Base-by-base conservation (phyloP, 2,888 invertebrate species). In the Drosophila hawaiiensis region DNA sequence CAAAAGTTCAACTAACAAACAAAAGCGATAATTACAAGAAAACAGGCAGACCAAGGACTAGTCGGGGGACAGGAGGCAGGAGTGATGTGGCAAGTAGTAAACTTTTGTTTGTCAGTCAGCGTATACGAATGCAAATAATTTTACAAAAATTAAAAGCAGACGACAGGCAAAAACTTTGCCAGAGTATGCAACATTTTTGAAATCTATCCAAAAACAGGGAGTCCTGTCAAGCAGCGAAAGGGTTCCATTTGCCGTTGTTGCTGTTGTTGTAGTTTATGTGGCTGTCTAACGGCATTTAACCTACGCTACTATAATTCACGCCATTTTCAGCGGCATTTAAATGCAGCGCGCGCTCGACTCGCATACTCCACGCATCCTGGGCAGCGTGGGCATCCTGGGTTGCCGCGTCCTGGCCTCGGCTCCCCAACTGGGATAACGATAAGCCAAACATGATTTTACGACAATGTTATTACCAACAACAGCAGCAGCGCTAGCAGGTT, bases 271-370 rank as follows among this genome's bases (percentile, higher is more conserved):
- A 84, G 85, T 91, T 92, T 92, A 92, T 92, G 89, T 78, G 80
- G 78, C 81, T 81, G 90, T 88, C 89, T 90, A 82, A 86, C 74
- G 91, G 85, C 92, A 90, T 92, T 92, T 92, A 92, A 92, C 92
- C 92, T 92, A 87, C 84, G 92, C 85, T 84, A 83, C 91, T 92
- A 92, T 92, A 92, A 92, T 92, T 92, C 91, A 88, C 91, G 87
- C 90, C 86, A 68, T 81, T 86, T 81, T 77, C 87, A 83, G 79
- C 82, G 85, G 83, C 91, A 86, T 92, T 88, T 87, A 86, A 91
- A 91, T 89, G 92, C 86, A 87, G 82, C 81, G 83, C 76, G 76
- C 82, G 75, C 74, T 47, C 47, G 76, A 55, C 61, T 49, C 84
- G 47, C 58, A 63, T 16, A 47, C 25, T 82, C 76, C 89, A 61